Evolutionary conservation across 1,140 invertebrate species (phyloP).

Genomic region (Diuraphis noxia): DNA sequence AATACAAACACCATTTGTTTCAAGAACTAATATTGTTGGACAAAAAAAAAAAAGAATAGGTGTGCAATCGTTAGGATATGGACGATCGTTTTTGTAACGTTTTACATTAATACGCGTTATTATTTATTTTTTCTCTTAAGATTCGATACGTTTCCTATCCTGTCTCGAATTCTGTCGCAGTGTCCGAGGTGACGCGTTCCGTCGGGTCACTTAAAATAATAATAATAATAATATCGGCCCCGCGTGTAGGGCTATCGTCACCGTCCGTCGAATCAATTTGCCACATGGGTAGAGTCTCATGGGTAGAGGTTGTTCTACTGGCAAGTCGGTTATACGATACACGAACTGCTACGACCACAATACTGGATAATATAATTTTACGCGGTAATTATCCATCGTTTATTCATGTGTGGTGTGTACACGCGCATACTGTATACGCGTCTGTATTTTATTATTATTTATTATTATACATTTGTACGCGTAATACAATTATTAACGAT

Average conservation of each 20-base stretch:
- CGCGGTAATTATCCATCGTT: conserved; percentile 28
- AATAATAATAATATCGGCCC: not conserved
- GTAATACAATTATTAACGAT: not conserved
- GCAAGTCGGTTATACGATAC: conserved; percentile 20
- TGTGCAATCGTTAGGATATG: not conserved
- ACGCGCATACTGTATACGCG: not conserved
- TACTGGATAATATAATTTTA: conserved; percentile 31
- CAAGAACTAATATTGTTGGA: not conserved
- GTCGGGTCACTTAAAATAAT: not conserved
- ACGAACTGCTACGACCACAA: not conserved
- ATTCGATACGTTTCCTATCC: not conserved
- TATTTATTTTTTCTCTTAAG: not conserved
- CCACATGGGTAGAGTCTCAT: not conserved
- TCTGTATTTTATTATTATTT: not conserved
- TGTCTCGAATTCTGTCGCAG: not conserved
- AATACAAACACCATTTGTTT: not conserved
- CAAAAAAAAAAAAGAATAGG: not conserved
- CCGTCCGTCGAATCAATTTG: conserved; percentile 28
- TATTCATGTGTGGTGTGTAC: not conserved
- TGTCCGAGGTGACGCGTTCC: not conserved
- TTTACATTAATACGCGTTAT: not conserved
- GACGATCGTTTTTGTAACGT: not conserved
- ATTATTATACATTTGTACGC: not conserved
- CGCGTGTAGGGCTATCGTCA: not conserved
- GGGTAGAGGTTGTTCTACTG: conserved; percentile 1